Percentiles rank a stretch among this genome's conserved stretches.
phyloP scores from a whole-genome alignment of 1,140 invertebrate genomes.

The Bombus breviceps region DNA sequence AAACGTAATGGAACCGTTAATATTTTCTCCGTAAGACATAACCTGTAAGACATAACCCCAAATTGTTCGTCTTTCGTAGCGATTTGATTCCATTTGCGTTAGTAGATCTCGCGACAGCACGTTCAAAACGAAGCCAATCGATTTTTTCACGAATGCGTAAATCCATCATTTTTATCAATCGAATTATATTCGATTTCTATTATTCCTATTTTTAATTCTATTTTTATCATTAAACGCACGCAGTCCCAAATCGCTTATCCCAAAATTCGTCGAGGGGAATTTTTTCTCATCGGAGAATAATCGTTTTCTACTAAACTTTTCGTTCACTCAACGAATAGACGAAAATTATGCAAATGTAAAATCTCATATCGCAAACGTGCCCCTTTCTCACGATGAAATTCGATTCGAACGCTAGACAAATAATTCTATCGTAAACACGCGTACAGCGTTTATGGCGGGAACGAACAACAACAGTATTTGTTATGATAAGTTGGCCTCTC shows the following conservation, averaged over 20 bases:
- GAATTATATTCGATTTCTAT: too few relatives aligned
- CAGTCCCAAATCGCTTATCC: too few relatives aligned
- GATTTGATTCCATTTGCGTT: not conserved
- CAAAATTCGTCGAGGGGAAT: too few relatives aligned
- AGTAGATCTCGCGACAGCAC: not conserved
- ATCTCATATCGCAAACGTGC: not conserved
- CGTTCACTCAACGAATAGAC: not conserved
- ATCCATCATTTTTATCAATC: too few relatives aligned
- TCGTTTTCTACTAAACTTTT: not conserved
- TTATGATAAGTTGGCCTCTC: not conserved
- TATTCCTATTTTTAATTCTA: too few relatives aligned
- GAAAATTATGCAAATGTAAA: not conserved
- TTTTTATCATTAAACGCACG: too few relatives aligned
- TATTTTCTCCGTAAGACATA: not conserved
- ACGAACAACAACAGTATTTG: conserved; percentile 1
- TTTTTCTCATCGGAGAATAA: not conserved
- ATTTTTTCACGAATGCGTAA: not conserved
- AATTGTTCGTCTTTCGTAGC: not conserved
- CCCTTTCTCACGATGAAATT: not conserved
- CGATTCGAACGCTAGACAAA: not conserved
- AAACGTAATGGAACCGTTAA: not conserved
- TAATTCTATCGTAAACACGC: not conserved
- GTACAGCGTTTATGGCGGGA: not conserved
- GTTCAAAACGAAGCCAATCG: not conserved
- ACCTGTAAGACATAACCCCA: not conserved